A percentile compares a stretch with the other conserved stretches of the same genome.
Conservation (phyloP, 2,888 invertebrate species). For the Hydrotaea cyrtoneurina region DNA sequence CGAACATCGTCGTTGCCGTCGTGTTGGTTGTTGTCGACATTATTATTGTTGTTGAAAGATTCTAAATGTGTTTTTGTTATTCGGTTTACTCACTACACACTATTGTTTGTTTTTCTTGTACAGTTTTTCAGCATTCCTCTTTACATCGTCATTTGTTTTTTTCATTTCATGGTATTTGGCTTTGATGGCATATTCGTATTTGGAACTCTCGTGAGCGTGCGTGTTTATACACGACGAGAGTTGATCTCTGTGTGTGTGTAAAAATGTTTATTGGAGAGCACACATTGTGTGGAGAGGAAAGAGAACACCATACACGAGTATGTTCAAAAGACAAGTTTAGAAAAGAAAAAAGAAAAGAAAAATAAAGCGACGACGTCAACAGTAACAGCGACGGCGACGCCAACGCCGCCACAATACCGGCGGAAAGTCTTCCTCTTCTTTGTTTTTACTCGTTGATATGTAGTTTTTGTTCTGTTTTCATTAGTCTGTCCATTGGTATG, state of each 20-base stretch:
- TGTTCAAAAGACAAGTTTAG: slow-evolving; percentile 60
- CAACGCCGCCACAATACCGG: not conserved
- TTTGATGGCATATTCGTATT: slow-evolving; percentile 63
- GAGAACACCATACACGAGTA: too few relatives aligned
- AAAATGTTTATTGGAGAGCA: not conserved
- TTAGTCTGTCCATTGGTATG: not conserved
- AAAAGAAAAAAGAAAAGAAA: slow-evolving; percentile 44
- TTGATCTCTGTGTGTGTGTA: not conserved
- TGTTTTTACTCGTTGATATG: not conserved
- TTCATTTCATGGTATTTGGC: slow-evolving; percentile 63
- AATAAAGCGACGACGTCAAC: not conserved
- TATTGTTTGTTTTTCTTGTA: slow-evolving; percentile 64
- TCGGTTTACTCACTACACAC: slow-evolving; percentile 48
- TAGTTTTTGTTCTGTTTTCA: slow-evolving; percentile 3
- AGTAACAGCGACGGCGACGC: not conserved
- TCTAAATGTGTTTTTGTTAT: slow-evolving; percentile 56
- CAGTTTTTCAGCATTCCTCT: slow-evolving; percentile 65
- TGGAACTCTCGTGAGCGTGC: slow-evolving; percentile 55
- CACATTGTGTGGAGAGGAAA: not conserved
- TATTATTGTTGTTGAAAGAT: slow-evolving; percentile 23
- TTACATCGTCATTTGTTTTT: slow-evolving; percentile 68
- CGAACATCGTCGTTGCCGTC: not conserved
- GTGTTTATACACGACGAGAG: slow-evolving; percentile 13
- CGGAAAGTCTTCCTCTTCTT: slow-evolving; percentile 36
- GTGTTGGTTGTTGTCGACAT: not conserved